Base-by-base conservation (phyloP, 2,888 invertebrate genomes). In the Malthinus seriepunctatus region DNA sequence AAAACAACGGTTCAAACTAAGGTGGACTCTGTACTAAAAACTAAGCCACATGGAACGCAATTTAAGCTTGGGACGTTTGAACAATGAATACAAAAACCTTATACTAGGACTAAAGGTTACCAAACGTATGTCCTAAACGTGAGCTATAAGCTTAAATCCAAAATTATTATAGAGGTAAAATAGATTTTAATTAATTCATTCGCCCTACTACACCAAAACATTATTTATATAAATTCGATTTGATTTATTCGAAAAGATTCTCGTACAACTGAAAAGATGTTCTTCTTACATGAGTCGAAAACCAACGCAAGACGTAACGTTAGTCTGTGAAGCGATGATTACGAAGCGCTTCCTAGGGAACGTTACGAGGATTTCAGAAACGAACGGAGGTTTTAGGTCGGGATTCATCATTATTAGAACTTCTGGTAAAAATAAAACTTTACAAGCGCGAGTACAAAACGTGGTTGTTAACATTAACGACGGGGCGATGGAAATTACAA, bases 1-100 rank as follows among this genome's bases (percentile, higher is more conserved):
- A 72, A 72, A 72, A 73, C 70, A 70, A 66, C 70, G 67, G 67
- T 68, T 68, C 68, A 69, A 23, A 64, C 69, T 69, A 69, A 71
- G 70, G 69, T 67, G 69, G 69, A 66, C 61, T 54, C 56, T 51
- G 63, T 42, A 42, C 63, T 64, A 67, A 65, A 66, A 65, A 66
- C 67, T 66, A 67, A 67, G 64, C 67, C 59, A 51, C 63, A 58
- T 56, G 60, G 60, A 62, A 58, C 60, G 63, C 63, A 63, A 66
- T 66, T 64, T 66, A 66, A 64, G 62, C 64, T 62, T 60, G 55
- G 64, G 56, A 62, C 64, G 59, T 66, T 66, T 56, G 64, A 55
- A 62, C 61, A 61, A 61, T 61, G 61, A 57, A 61, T 57, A 54
- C 61, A 61, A 61, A 61, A 61, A 61, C 61, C 61, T 61, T 61